Percentiles rank a stretch among this genome's conserved stretches.
These are phyloP conservation scores for Ornithorhynchus anatinus DNA, from an alignment of 2,113 vertebrate genomes.

Conservation along the genomic window DNA sequence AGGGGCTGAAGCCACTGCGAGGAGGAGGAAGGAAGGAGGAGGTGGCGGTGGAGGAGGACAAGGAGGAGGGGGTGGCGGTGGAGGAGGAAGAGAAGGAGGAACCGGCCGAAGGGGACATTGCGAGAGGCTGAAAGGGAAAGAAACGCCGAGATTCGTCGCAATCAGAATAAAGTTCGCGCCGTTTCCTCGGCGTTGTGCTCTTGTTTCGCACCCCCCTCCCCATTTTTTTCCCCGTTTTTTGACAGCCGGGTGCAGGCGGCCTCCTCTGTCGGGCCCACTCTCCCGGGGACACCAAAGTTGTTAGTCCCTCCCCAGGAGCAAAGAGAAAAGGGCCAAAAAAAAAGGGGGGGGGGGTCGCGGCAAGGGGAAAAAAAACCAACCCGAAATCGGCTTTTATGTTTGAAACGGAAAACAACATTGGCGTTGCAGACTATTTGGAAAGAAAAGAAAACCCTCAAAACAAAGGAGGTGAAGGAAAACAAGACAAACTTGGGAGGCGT, in stretches of 20 bases:
- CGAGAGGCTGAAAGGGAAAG: constrained; percentile 24
- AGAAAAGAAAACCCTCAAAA: no score
- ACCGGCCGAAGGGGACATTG: constrained; percentile 7
- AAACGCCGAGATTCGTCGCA: neutral
- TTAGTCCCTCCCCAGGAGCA: constrained; percentile 19
- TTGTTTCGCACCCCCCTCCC: constrained; percentile 8
- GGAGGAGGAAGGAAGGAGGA: neutral
- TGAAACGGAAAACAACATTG: constrained; percentile 9
- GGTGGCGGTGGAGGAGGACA: neutral
- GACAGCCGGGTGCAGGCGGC: constrained; percentile 69
- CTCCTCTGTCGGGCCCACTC: constrained; percentile 32
- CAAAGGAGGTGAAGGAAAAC: no score
- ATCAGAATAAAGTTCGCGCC: constrained; percentile 62
- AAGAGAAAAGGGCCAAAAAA: neutral
- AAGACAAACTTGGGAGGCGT: constrained; percentile 15
- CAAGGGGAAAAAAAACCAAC: neutral
- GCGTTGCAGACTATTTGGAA: neutral
- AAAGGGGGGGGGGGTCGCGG: neutral
- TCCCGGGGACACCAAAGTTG: constrained; percentile 46
- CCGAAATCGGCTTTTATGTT: constrained; percentile 6
- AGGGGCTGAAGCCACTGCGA: neutral
- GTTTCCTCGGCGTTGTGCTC: constrained; percentile 29
- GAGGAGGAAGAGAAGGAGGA: neutral
- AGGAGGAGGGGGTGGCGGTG: neutral
- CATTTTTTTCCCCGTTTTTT: constrained; percentile 2